A percentile compares a stretch with the other conserved stretches of the same genome.
phyloP scores from a whole-genome alignment of 2,797 vertebrate genomes.

The Pampus argenteus region DNA sequence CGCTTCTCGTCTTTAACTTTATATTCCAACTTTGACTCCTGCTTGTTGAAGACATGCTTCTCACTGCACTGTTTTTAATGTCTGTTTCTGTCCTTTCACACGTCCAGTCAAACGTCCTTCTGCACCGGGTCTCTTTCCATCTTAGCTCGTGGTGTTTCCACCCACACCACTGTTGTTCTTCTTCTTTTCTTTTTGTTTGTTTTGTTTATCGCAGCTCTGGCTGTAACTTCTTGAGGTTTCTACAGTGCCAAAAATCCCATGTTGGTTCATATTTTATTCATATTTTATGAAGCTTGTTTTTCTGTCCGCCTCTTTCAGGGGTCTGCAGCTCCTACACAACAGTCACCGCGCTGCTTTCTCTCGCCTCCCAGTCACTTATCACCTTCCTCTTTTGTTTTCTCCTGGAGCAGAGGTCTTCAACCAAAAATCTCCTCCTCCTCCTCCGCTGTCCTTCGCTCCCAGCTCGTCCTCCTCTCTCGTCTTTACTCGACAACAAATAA shows the following conservation, averaged over 20 bases:
- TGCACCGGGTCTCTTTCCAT: background rate
- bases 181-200: background rate
- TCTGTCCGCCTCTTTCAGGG: constrained; percentile 4
- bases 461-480: constrained; percentile 26
- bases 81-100: background rate
- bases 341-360: constrained; percentile 5
- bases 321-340: constrained; percentile 21
- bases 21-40: constrained; percentile 60
- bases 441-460: constrained; percentile 15
- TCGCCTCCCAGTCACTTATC: constrained; percentile 19
- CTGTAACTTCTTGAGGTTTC: constrained; percentile 28
- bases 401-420: constrained; percentile 32
- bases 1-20: constrained; percentile 51
- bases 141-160: constrained; percentile 16
- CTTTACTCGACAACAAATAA: constrained; percentile 5
- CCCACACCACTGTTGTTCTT: constrained; percentile 15
- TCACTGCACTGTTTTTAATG: background rate
- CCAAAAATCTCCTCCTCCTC: constrained; percentile 7
- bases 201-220: constrained; percentile 14
- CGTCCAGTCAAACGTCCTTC: background rate
- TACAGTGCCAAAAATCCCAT: constrained; percentile 14
- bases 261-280: constrained; percentile 55
- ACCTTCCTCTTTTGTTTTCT: constrained; percentile 16
- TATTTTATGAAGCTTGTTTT: constrained; percentile 25
- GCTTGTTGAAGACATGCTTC: constrained; percentile 59